Conservation (phyloP, 2,113 vertebrate species). For the Anarrhichthys ocellatus region DNA sequence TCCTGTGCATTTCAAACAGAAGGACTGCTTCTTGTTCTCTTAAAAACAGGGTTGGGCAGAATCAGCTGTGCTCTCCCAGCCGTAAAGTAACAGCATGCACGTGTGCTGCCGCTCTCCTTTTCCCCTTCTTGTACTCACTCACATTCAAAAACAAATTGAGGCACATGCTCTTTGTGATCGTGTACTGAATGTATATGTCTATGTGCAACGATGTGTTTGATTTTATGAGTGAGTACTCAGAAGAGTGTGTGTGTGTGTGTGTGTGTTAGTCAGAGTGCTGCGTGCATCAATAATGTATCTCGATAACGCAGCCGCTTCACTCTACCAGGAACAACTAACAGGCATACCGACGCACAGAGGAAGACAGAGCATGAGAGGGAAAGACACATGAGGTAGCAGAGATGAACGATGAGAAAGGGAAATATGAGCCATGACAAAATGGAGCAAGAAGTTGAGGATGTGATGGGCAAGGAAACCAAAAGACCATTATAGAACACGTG, state of each 20-base stretch:
- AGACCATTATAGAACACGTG: not conserved
- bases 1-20: conserved; percentile 18
- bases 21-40: not conserved
- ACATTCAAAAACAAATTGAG: conserved; percentile 34
- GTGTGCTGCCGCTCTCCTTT: not conserved
- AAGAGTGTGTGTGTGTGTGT: conserved; percentile 16
- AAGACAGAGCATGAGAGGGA: conserved; percentile 31
- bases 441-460: not conserved
- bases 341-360: conserved; percentile 51
- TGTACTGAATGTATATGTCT: conserved; percentile 11
- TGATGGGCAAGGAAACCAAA: not conserved
- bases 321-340: conserved; percentile 73
- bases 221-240: conserved; percentile 8
- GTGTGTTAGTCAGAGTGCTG: conserved; percentile 67
- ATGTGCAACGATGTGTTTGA: conserved; percentile 23
- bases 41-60: not conserved
- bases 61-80: conserved; percentile 26
- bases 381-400: conserved; percentile 33
- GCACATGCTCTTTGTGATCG: conserved; percentile 24
- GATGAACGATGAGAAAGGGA: conserved; percentile 43
- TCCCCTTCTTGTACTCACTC: not conserved
- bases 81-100: not conserved
- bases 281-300: conserved; percentile 79
- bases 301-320: conserved; percentile 78
- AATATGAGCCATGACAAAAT: conserved; percentile 32